These are phyloP conservation scores for Enoplosus armatus DNA, from an alignment of 2,797 vertebrate genomes.

Conservation along the genomic window DNA sequence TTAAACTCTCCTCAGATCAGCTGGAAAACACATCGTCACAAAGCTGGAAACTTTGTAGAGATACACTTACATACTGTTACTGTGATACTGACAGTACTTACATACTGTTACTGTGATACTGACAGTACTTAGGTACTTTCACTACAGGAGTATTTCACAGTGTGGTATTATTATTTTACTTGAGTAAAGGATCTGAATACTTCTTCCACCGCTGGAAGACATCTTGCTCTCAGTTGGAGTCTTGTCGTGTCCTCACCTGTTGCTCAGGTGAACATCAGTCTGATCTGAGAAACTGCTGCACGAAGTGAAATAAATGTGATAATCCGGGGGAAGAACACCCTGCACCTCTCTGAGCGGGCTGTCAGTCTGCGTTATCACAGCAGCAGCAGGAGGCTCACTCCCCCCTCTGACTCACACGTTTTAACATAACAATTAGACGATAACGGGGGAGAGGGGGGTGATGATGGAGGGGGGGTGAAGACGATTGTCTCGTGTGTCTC, in stretches of 20 bases:
- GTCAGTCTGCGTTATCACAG: not conserved
- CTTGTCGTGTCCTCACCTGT: not conserved
- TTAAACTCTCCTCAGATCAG: no score
- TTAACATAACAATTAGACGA: not conserved
- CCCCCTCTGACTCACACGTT: not conserved
- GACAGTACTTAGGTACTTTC: no score
- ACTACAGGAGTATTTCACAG: no score
- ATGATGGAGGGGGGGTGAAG: not conserved
- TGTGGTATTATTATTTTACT: no score
- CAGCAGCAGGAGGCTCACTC: not conserved
- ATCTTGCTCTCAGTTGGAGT: no score
- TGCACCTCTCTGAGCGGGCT: not conserved
- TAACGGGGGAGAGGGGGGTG: not conserved
- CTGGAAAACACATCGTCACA: no score
- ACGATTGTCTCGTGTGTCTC: not conserved
- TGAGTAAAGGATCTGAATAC: no score
- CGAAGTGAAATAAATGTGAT: not conserved
- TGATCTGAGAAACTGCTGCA: not conserved
- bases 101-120: no score
- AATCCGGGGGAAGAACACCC: not conserved
- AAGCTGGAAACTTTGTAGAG: no score
- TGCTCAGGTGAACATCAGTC: slow-evolving; percentile 2
- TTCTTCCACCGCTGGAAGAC: no score
- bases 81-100: no score
- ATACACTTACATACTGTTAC: no score